Percentiles rank a stretch among this genome's conserved stretches.
Conservation (phyloP, 1,140 invertebrate species). For the Lepeophtheirus salmonis region DNA sequence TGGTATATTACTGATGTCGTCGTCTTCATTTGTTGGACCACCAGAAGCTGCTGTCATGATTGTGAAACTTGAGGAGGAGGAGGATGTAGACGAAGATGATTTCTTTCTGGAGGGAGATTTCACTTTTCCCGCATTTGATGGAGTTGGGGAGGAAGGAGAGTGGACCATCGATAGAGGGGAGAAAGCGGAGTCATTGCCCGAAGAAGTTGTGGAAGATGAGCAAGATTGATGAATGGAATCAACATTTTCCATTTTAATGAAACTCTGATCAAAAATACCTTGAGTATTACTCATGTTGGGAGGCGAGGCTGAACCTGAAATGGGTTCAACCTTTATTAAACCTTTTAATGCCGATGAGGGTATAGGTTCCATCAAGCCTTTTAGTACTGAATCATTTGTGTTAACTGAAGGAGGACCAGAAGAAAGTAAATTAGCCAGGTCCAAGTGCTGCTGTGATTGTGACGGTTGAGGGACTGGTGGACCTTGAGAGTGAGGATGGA, state of each 20-base stretch:
- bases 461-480: too few relatives aligned
- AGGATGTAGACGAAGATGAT: background rate
- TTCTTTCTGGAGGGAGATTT: background rate
- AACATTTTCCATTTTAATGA: background rate
- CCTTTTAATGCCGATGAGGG: constrained; percentile 10
- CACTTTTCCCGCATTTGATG: background rate
- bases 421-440: background rate
- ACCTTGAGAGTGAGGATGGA: too few relatives aligned
- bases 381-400: background rate
- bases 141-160: background rate
- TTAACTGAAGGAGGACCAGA: background rate
- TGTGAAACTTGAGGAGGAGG: background rate
- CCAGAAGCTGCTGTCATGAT: background rate
- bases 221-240: background rate
- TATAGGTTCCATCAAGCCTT: constrained; percentile 13
- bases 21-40: background rate
- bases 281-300: too few relatives aligned
- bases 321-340: constrained; percentile 4
- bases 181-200: too few relatives aligned
- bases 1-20: constrained; percentile 8
- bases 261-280: background rate
- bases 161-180: background rate
- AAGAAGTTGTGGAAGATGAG: background rate
- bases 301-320: background rate
- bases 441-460: background rate